Conservation (phyloP, 2,797 vertebrate species). For the Silurus aristotelis region DNA sequence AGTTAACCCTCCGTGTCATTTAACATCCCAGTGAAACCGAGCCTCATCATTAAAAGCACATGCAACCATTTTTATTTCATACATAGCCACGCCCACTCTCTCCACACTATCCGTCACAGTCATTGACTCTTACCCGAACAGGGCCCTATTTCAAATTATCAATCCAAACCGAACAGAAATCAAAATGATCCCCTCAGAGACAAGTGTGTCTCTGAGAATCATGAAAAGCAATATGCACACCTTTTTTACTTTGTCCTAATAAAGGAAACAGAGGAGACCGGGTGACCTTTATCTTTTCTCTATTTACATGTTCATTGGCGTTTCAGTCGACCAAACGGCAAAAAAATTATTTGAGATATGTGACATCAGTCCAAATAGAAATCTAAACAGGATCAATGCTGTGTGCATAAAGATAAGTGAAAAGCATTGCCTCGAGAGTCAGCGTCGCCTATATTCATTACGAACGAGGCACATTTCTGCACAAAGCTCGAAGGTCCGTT, state of each 20-base stretch:
- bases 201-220: slow-evolving; percentile 63
- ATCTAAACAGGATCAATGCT: slow-evolving; percentile 31
- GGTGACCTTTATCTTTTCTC: slow-evolving; percentile 71
- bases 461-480: slow-evolving; percentile 10
- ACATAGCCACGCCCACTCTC: slow-evolving; percentile 21
- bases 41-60: slow-evolving; percentile 47
- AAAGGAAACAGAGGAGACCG: slow-evolving; percentile 73
- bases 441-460: slow-evolving; percentile 18
- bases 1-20: slow-evolving; percentile 47
- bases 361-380: slow-evolving; percentile 13
- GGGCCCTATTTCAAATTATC: slow-evolving; percentile 31
- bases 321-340: slow-evolving; percentile 14
- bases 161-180: slow-evolving; percentile 45
- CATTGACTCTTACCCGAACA: slow-evolving; percentile 19
- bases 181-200: slow-evolving; percentile 41
- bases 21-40: slow-evolving; percentile 48
- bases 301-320: slow-evolving; percentile 29
- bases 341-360: slow-evolving; percentile 10
- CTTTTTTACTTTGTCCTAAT: slow-evolving; percentile 76
- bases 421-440: slow-evolving; percentile 24
- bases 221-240: slow-evolving; percentile 72
- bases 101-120: slow-evolving; percentile 14
- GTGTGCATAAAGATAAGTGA: slow-evolving; percentile 10
- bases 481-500: slow-evolving; percentile 27
- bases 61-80: slow-evolving; percentile 38